Evolutionary conservation across 2,888 invertebrate species (phyloP).

Genomic region (Chymomyza amoena): DNA sequence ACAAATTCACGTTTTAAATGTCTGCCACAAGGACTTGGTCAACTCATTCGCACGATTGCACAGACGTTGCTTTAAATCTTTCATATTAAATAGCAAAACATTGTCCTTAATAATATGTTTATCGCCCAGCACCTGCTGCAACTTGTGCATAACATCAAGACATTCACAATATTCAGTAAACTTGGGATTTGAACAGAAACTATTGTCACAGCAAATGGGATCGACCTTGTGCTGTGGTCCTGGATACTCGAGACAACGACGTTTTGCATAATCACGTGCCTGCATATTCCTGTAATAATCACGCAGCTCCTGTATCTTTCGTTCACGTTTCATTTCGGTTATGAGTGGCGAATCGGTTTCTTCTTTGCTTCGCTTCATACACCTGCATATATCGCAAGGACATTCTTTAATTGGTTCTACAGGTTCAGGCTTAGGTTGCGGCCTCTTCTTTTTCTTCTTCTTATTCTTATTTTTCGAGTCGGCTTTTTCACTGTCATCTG

Average conservation of each 20-base stretch:
- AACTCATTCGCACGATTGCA: conserved; percentile 39
- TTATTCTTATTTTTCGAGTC: background rate
- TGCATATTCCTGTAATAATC: conserved; percentile 28
- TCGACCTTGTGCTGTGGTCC: conserved; percentile 25
- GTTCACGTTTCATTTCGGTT: conserved; percentile 25
- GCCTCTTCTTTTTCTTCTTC: background rate
- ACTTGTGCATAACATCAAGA: conserved; percentile 30
- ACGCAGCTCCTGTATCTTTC: conserved; percentile 14
- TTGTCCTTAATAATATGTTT: conserved; percentile 23
- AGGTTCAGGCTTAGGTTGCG: too few relatives aligned
- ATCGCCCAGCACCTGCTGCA: conserved; percentile 34
- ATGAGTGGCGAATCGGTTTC: conserved; percentile 43
- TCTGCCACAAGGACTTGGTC: background rate
- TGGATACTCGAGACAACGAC: background rate
- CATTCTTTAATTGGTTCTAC: conserved; percentile 11
- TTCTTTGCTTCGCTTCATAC: conserved; percentile 16
- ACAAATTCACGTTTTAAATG: background rate
- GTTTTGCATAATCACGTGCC: conserved; percentile 5
- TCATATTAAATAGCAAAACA: conserved; percentile 32
- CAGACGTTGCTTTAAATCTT: conserved; percentile 40
- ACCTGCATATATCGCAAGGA: conserved; percentile 34
- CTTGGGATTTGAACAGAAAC: conserved; percentile 11
- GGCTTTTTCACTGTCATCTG: background rate
- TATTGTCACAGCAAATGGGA: conserved; percentile 3
- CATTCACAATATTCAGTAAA: conserved; percentile 16